Conservation (phyloP, 2,797 vertebrate species). For the Salmo trutta region DNA sequence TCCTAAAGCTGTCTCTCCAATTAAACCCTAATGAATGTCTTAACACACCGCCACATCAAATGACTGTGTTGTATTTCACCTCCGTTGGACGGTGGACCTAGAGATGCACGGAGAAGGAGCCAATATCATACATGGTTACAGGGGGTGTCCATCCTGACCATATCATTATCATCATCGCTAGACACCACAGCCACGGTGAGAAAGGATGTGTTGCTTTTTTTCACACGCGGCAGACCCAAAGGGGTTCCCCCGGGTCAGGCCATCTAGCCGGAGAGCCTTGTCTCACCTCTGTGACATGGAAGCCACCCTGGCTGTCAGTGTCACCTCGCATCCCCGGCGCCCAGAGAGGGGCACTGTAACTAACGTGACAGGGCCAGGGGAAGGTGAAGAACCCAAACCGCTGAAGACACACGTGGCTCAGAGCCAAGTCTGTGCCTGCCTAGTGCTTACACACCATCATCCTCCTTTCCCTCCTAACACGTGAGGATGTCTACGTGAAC, state of each 20-base stretch:
- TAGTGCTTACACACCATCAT: not conserved
- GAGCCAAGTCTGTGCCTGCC: constrained; percentile 54
- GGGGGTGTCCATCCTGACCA: constrained; percentile 25
- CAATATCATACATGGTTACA: not conserved
- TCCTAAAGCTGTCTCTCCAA: constrained; percentile 61
- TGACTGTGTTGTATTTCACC: constrained; percentile 69
- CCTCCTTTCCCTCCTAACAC: constrained; percentile 49
- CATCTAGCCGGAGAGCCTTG: constrained; percentile 64
- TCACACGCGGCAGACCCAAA: constrained; percentile 66
- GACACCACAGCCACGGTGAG: constrained; percentile 40
- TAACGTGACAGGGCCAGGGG: constrained; percentile 62
- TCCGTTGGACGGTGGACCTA: constrained; percentile 53
- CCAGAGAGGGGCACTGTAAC: constrained; percentile 63
- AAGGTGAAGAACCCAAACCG: constrained; percentile 73
- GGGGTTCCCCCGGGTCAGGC: constrained; percentile 65
- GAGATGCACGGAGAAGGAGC: constrained; percentile 23
- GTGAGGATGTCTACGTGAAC: constrained; percentile 56
- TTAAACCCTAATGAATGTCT: constrained; percentile 74
- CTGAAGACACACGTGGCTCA: constrained; percentile 74
- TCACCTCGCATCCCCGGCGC: constrained; percentile 70
- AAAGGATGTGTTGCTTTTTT: constrained; percentile 31
- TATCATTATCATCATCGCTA: constrained; percentile 68
- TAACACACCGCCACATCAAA: constrained; percentile 70
- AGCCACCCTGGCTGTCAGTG: constrained; percentile 74
- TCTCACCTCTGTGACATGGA: constrained; percentile 74